Evolutionary conservation across 2,113 vertebrate genomes (phyloP).

Genomic region (Carassius carassius): DNA sequence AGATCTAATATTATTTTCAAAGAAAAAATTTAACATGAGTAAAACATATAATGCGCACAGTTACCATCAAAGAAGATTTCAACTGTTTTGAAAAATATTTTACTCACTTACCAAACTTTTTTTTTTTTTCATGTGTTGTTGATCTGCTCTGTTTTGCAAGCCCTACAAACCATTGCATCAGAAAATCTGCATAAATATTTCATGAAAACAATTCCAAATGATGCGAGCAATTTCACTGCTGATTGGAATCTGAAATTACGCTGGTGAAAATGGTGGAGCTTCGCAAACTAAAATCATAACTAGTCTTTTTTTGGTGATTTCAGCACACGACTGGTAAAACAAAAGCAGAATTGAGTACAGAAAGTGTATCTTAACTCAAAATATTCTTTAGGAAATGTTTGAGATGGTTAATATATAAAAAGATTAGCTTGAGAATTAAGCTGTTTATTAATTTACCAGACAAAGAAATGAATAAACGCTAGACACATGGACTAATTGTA

Average conservation of each 20-base stretch:
- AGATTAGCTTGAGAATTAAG: neutral
- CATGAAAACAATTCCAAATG: constrained; percentile 15
- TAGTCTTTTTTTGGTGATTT: neutral
- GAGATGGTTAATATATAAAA: neutral
- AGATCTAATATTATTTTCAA: too few species aligned
- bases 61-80: neutral
- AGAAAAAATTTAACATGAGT: too few species aligned
- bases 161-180: neutral
- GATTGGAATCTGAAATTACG: neutral
- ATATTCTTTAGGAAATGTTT: neutral
- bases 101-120: neutral
- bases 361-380: neutral
- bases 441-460: too few species aligned
- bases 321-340: neutral
- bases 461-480: neutral
- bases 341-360: neutral
- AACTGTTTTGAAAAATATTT: neutral
- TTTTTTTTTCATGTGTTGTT: neutral
- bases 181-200: constrained; percentile 22
- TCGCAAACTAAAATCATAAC: neutral
- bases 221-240: neutral
- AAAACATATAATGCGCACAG: too few species aligned
- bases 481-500: constrained; percentile 10
- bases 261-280: neutral
- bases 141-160: constrained; percentile 12